These are phyloP conservation scores for Prunella himalayana DNA, from an alignment of 2,113 vertebrate genomes.

Conservation along the genomic window DNA sequence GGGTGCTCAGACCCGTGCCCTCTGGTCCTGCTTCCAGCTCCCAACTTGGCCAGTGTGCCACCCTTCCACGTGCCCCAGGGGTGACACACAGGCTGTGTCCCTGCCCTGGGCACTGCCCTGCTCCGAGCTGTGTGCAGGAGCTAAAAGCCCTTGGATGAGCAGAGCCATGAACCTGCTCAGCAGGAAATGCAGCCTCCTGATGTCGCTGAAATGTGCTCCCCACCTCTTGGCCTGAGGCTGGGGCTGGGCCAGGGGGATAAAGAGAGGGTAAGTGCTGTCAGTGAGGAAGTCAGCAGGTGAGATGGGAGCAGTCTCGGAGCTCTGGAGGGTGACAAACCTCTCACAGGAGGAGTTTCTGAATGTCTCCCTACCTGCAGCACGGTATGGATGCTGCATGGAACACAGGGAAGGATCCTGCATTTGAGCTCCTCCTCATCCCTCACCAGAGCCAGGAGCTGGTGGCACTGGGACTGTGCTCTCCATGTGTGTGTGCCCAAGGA, in stretches of 20 bases:
- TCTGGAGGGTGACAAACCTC: not conserved
- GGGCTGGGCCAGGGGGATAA: not conserved
- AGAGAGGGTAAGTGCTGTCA: not conserved
- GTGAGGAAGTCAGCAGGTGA: not conserved
- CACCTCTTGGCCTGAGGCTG: not conserved
- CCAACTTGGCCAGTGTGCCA: not conserved
- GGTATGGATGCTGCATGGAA: rapidly evolving
- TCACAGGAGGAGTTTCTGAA: not conserved
- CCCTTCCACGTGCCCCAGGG: not conserved
- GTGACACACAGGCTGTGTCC: not conserved
- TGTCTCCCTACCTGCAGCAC: not conserved
- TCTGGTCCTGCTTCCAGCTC: not conserved
- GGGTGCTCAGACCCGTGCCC: not conserved
- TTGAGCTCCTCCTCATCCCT: not conserved
- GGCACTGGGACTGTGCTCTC: not conserved
- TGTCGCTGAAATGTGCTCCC: not conserved
- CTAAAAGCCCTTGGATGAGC: rapidly evolving
- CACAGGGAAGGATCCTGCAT: not conserved
- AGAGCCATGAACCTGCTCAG: not conserved
- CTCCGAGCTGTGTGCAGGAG: not conserved
- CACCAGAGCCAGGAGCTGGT: not conserved
- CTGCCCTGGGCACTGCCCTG: not conserved
- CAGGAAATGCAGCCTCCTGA: not conserved
- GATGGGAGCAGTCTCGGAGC: not conserved
- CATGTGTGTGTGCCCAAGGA: rapidly evolving